These are phyloP conservation scores for Brevimyrus niger DNA, from an alignment of 2,113 vertebrate species.

Conservation along the genomic window DNA sequence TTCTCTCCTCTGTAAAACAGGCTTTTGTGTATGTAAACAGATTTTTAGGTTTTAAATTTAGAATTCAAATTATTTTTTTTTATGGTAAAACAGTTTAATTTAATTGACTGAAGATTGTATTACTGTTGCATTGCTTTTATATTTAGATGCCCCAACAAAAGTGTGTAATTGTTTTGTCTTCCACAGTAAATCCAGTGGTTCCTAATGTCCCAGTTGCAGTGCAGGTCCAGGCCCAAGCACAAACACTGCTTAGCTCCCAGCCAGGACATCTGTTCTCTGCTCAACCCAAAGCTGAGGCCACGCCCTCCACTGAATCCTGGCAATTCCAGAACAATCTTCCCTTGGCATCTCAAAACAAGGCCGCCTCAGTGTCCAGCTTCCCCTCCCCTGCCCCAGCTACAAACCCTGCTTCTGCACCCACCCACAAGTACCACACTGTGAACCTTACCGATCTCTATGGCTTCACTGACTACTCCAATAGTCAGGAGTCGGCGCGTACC, in stretches of 20 bases:
- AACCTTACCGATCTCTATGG: conserved; percentile 53
- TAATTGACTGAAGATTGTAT: neutral
- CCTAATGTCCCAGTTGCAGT: neutral
- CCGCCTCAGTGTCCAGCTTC: conserved; percentile 34
- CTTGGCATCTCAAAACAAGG: conserved; percentile 48
- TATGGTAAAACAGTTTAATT: neutral
- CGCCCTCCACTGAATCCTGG: neutral
- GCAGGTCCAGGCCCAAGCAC: conserved; percentile 29
- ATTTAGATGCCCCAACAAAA: neutral
- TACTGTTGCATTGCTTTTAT: neutral
- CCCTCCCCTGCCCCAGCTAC: neutral
- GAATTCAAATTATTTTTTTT: neutral
- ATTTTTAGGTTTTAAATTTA: neutral
- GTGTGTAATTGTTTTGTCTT: neutral
- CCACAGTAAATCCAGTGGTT: neutral
- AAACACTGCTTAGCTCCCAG: conserved; percentile 33
- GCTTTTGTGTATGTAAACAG: neutral
- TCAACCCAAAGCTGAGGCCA: conserved; percentile 38
- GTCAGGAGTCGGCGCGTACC: neutral
- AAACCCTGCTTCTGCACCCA: conserved; percentile 13
- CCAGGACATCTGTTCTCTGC: conserved; percentile 46
- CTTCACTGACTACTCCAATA: conserved; percentile 41
- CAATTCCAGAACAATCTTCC: conserved; percentile 28
- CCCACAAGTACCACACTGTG: conserved; percentile 55
- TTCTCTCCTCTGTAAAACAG: neutral